Evolutionary conservation across 2,888 invertebrate species (phyloP), one percentile per base, ranked within the genome.

Genomic region (Ariolimax columbianus): DNA sequence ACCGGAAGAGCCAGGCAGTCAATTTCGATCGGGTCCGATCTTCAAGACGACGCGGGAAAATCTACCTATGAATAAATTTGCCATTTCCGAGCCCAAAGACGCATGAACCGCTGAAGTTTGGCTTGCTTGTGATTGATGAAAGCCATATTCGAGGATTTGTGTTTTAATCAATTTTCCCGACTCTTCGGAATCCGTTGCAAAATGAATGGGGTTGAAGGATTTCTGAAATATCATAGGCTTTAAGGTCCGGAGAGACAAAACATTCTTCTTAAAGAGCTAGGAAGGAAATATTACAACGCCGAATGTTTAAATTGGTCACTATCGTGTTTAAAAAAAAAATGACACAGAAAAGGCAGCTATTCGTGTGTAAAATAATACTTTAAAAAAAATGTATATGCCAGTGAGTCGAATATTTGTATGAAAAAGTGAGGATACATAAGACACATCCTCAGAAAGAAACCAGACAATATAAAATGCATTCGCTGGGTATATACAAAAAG

Each of bases 31-130:
- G 30, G 43, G 63, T 33, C 78, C 66, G 68, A 77, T 80, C 73
- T 72, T 72, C 30, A 30, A 73, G 47, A 43, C 80, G 75, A 47
- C 68, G 55, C 81, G 68, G 78, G 86, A 84, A 86, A 85, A 85
- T 83, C 86, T 86, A 87, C 87, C 88, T 85, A 89, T 89, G 89
- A 89, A 89, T 89, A 89, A 88, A 89, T 89, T 89, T 87, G 84
- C 86, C 83, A 89, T 91, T 90, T 87, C 87, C 89, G 89, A 88
- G 87, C 82, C 88, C 88, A 89, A 86, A 86, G 72, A 73, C 59
- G 51, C 43, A 17, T 59, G 80, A 77, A 77, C 72, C 78, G 77
- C 77, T 78, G 78, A 84, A 82, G 77, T 14, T 38, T 26, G 72
- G 79, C 83, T 79, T 19, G 51, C 23, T 73, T 81, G 70, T 88